Percentiles rank a stretch among this genome's conserved stretches.
phyloP scores from a whole-genome alignment of 2,888 invertebrate species.

The Agrypnus murinus region DNA sequence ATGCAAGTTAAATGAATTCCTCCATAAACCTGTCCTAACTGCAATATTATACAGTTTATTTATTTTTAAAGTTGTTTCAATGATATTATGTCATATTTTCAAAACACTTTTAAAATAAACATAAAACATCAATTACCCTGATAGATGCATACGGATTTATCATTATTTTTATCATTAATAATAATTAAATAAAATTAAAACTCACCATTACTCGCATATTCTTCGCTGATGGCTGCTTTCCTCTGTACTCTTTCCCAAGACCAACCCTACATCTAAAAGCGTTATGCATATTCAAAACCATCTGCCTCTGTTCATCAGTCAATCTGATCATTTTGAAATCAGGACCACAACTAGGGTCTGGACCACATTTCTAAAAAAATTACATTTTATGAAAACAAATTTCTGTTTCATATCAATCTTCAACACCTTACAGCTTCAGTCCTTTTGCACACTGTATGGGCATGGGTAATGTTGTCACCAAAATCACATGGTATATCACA shows the following conservation, averaged over 20 bases:
- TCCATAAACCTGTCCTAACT: too few species aligned
- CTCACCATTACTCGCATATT: conserved; percentile 68
- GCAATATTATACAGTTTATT: too few species aligned
- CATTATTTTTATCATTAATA: too few species aligned
- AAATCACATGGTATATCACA: conserved; percentile 40
- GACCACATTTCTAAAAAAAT: conserved; percentile 65
- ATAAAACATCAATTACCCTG: too few species aligned
- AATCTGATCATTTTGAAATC: conserved; percentile 64
- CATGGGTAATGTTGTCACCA: conserved; percentile 22
- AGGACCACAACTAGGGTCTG: conserved; percentile 62
- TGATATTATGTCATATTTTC: too few species aligned
- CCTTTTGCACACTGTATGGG: conserved; percentile 41
- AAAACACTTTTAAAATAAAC: too few species aligned
- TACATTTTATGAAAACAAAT: not conserved
- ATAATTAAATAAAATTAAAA: too few species aligned
- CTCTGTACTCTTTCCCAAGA: conserved; percentile 64
- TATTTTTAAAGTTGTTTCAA: too few species aligned
- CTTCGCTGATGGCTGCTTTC: conserved; percentile 65
- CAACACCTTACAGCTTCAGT: conserved; percentile 27
- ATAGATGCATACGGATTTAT: too few species aligned
- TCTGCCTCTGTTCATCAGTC: conserved; percentile 63
- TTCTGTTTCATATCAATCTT: not conserved
- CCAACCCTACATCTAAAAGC: conserved; percentile 66
- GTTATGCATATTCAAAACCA: conserved; percentile 67
- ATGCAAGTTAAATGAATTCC: too few species aligned